Evolutionary conservation across 1,140 invertebrate species (phyloP), one percentile per base, ranked within the genome.

Genomic region (Drosophila cardini): DNA sequence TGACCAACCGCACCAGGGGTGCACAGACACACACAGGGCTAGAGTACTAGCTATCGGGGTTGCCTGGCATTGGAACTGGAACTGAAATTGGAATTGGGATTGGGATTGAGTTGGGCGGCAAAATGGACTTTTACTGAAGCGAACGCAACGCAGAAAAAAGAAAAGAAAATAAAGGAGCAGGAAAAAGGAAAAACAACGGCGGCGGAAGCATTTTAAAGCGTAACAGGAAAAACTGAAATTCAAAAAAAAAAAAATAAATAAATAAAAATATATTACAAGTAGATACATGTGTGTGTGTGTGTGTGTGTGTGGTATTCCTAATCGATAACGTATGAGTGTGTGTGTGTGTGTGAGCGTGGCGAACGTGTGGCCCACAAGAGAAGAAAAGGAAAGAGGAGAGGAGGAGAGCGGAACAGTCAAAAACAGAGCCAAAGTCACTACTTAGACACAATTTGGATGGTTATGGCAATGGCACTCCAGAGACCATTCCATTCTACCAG

Each of bases 371-470:
- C 38, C 63, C 67, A 70, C 70, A 60, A 60, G 46, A 60, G 46
- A 13, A 13, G 11, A 36, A 36, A n/a, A 15, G 16, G 21, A 11
- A 0, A 60, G 46, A 13, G 10, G 11, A 36, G 38, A n/a, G 30
- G 32, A 46, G 40, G n/a, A n/a, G 11, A 15, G 48, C n/a, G 15
- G 21, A 26, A 21, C 34, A 32, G 62, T 36, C 32, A 43, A 38
- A 43, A 43, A 32, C 55, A 42, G 21, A 48, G 57, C 15, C 52
- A 69, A 40, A 57, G 72, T 71, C 80, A 80, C 80, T 90, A 91
- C 81, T 91, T 91, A 91, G 89, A 70, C 89, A 78, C 90, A 91
- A 91, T 91, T 91, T 86, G 84, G 73, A 72, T 82, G 84, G 76
- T 85, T 89, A 91, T 89, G 85, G 77, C 77, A 84, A 90, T 86